Evolutionary conservation across 2,113 vertebrate species (phyloP), one percentile per base, ranked within the genome.

Genomic region (Bubo blakistoni): DNA sequence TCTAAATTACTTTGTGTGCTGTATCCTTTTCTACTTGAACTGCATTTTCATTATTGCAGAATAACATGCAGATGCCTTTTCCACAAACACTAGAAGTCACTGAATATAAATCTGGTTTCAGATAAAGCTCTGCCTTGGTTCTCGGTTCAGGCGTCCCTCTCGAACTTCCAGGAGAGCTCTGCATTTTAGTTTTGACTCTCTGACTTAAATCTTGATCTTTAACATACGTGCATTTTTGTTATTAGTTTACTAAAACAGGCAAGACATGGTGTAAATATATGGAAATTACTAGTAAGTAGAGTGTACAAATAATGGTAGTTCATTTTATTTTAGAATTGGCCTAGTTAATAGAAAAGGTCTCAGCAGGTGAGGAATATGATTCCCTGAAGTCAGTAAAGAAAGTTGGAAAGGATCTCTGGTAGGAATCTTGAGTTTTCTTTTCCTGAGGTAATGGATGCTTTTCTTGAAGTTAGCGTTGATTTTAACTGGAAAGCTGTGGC

Each of bases 321-420:
- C 1, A 34, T 65, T 96, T 94, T 94, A 82, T 89, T 88, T 85
- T 94, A 92, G 82, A 93, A 80, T 72, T 85, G 44, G 30, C 67
- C 59, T 76, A 74, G n/a, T 95, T 96, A 95, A 82, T 81, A 94
- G 84, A 94, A 96, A 77, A 85, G 82, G 88, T 77, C 79, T 88
- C 42, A 89, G 69, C 62, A 82, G 66, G 78, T 93, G 47, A 92
- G 67, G 73, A 90, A 86, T 69, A 17, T 44, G 13, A 55, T 95
- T 94, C 32, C 61, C 59, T 81, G 47, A 81, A 93, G 80, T 58
- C 81, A 71, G 27, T 61, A 47, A 79, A 87, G 86, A 21, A 84
- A 82, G 62, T 24, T 94, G 91, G 89, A 80, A 84, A 90, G 29
- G 58, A 66, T 89, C 55, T 96, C 24, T 69, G 40, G 52, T 82